Conservation (phyloP, 2,113 vertebrate genomes). For the Aphyosemion australe region DNA sequence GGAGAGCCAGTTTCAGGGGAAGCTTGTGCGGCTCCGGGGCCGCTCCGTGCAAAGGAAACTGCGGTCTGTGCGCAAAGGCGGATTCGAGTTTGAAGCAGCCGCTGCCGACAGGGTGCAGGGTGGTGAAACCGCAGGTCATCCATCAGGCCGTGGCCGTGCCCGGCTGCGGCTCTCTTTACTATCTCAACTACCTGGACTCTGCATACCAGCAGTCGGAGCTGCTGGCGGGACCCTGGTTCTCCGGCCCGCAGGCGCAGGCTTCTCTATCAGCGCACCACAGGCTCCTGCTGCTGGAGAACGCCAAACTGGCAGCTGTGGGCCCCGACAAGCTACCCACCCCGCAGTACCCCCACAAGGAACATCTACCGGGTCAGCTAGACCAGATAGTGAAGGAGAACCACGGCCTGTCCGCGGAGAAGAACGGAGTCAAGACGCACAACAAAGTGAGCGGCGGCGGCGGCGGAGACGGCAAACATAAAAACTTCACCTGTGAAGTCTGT, state of each 20-base stretch:
- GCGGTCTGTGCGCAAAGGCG: constrained; percentile 86
- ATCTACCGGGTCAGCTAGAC: constrained; percentile 92
- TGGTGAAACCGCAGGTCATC: constrained; percentile 96
- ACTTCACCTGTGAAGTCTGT: constrained; percentile 98
- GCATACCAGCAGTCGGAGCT: constrained; percentile 90
- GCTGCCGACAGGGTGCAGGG: constrained; percentile 78
- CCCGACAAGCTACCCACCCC: constrained; percentile 87
- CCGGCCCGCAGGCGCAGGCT: constrained; percentile 84
- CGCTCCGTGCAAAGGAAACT: constrained; percentile 90
- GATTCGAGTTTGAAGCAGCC: constrained; percentile 84
- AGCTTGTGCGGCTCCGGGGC: constrained; percentile 82
- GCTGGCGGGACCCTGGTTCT: constrained; percentile 89
- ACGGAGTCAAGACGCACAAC: constrained; percentile 80
- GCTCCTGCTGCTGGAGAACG: constrained; percentile 90
- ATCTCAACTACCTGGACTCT: constrained; percentile 96
- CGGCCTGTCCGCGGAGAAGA: constrained; percentile 81
- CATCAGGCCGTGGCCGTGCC: constrained; percentile 90
- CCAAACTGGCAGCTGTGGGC: constrained; percentile 84
- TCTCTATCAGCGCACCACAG: constrained; percentile 91
- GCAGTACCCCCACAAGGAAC: constrained; percentile 91
- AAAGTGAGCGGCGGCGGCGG: constrained; percentile 75
- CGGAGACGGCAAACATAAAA: constrained; percentile 90
- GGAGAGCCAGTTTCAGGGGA: constrained; percentile 89
- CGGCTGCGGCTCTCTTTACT: constrained; percentile 89
- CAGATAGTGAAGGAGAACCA: constrained; percentile 94